Percentiles rank a stretch among this genome's conserved stretches.
phyloP scores from a whole-genome alignment of 2,797 vertebrate genomes.

The Spheniscus humboldti region DNA sequence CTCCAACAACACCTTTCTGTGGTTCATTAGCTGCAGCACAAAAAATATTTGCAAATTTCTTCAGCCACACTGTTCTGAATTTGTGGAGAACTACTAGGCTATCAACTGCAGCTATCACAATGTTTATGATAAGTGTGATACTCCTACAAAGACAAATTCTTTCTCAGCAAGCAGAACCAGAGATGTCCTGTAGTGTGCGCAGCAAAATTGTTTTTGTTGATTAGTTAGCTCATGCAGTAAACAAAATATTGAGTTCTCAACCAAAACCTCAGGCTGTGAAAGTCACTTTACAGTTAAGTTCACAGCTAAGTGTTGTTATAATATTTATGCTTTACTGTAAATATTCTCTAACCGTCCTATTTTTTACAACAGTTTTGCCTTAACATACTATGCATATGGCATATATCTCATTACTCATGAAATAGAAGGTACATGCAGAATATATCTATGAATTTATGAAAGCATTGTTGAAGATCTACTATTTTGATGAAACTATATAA shows the following conservation, averaged over 20 bases:
- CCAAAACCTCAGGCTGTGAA: neutral
- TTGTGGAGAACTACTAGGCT: neutral
- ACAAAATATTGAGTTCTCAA: neutral
- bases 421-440: neutral
- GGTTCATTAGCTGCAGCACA: neutral
- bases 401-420: neutral
- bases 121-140: constrained; percentile 4
- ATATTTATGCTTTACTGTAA: neutral
- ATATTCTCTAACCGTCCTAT: neutral
- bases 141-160: neutral
- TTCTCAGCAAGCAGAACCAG: neutral
- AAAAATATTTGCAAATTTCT: neutral
- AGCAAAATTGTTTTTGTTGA: neutral
- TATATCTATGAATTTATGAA: neutral
- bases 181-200: neutral
- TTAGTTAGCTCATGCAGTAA: neutral
- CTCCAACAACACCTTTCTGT: neutral
- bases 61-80: neutral
- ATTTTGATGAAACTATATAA: neutral
- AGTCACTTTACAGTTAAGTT: neutral
- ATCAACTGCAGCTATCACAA: neutral
- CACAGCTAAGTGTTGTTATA: neutral
- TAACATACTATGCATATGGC: neutral
- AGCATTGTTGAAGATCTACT: neutral
- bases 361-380: neutral